Evolutionary conservation across 2,888 invertebrate species (phyloP), one percentile per base, ranked within the genome.

Genomic region (Drosophila pseudotalamancana): DNA sequence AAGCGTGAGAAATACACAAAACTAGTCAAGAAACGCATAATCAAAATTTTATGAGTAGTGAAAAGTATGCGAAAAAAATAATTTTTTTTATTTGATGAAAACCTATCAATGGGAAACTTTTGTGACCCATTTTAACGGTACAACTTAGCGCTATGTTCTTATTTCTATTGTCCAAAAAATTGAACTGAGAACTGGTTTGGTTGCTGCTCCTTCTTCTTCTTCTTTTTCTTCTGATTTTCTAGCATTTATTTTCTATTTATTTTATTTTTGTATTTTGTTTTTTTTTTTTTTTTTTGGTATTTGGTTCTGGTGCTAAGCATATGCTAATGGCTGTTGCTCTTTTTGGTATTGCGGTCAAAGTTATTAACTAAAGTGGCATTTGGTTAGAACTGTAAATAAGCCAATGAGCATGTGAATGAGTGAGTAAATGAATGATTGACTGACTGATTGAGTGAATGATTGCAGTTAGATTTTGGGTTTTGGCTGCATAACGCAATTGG

Each of bases 281-380:
- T 21, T 31, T 49, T 56, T 54, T 21, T 21, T 51, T 34, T 40
- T 32, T 23, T 34, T 48, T 9, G 35, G 31, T n/a, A 46, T 42
- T 37, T 51, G 61, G 77, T 76, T 82, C 69, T 79, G 61, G 72
- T 84, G 81, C 71, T 78, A 78, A 84, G 78, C 81, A 73, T 73
- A 82, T 84, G 81, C 78, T 81, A 84, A 82, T 82, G 76, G 60
- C 65, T 72, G 65, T 69, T 71, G 78, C 61, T 74, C 53, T 79
- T 43, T n/a, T 71, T 53, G 55, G 61, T 70, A 81, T 76, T 73
- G 71, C 81, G 81, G 85, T 81, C 81, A 81, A 73, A 81, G 81
- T 81, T 84, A 84, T 81, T 78, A 84, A 73, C 84, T 67, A 73
- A 81, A 76, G 73, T 73, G 73, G 72, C 64, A 67, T 72, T 72